phyloP scores from a whole-genome alignment of 2,888 invertebrate species.

The Agrochola litura region DNA sequence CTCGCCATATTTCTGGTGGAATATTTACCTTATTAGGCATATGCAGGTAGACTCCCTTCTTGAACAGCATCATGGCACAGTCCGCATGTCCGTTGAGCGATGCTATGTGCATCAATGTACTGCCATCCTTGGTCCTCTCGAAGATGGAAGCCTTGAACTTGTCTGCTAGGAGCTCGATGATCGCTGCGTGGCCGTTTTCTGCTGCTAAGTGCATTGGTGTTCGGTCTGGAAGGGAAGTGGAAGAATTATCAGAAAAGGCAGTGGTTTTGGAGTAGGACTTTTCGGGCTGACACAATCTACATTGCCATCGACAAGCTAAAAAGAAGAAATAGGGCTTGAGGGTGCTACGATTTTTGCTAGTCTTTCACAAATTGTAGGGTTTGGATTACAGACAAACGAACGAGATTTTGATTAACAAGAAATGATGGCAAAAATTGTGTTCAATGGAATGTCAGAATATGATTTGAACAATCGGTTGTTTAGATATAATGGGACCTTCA shows the following conservation, averaged over 20 bases:
- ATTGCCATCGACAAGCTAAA: background rate
- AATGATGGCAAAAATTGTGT: background rate
- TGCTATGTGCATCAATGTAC: slow-evolving; percentile 99
- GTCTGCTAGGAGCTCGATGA: slow-evolving; percentile 98
- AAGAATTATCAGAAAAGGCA: slow-evolving; percentile 1
- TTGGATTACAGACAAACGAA: background rate
- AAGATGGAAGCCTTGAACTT: slow-evolving; percentile 99
- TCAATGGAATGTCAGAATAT: background rate
- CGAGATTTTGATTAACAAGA: background rate
- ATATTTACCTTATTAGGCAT: slow-evolving; percentile 98
- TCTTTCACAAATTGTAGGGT: background rate
- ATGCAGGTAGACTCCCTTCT: slow-evolving; percentile 99
- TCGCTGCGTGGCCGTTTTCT: slow-evolving; percentile 98
- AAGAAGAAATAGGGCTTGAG: background rate
- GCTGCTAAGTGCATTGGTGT: slow-evolving; percentile 99
- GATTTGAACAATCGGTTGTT: background rate
- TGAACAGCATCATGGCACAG: slow-evolving; percentile 99
- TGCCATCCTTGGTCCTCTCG: slow-evolving; percentile 99
- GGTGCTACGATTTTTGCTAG: background rate
- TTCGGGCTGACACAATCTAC: background rate
- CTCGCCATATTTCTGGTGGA: background rate
- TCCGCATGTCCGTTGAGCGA: slow-evolving; percentile 99
- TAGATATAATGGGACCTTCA: background rate
- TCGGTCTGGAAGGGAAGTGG: slow-evolving; percentile 92
- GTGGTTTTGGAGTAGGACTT: background rate